A percentile compares a stretch with the other conserved stretches of the same genome.
phyloP scores from a whole-genome alignment of 2,888 invertebrate genomes.

The Panzeria rudis region DNA sequence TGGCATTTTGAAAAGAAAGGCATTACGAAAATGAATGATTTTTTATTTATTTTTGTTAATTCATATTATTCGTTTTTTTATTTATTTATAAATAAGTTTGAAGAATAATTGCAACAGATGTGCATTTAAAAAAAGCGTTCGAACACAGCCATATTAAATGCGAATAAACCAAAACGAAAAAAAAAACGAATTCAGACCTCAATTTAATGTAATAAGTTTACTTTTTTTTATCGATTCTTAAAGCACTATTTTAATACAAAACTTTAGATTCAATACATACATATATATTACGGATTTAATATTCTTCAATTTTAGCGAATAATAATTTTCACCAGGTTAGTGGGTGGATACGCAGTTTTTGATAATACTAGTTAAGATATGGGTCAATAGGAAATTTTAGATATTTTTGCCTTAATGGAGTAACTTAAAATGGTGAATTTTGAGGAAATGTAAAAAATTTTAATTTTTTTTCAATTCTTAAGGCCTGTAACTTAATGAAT shows the following conservation, averaged over 20 bases:
- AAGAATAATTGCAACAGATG: constrained; percentile 60
- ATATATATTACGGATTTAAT: neutral
- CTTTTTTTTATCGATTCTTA: neutral
- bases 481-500: too few relatives aligned
- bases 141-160: constrained; percentile 54
- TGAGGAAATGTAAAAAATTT: too few relatives aligned
- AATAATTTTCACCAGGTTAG: neutral
- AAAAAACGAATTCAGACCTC: constrained; percentile 14
- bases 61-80: neutral
- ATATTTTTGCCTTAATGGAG: too few relatives aligned
- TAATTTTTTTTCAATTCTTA: too few relatives aligned
- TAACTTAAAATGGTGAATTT: too few relatives aligned
- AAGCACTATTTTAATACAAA: neutral
- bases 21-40: constrained; percentile 35
- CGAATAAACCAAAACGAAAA: constrained; percentile 62
- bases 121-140: constrained; percentile 60
- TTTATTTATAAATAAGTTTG: constrained; percentile 20
- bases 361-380: too few relatives aligned
- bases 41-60: constrained; percentile 11
- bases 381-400: too few relatives aligned
- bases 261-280: neutral
- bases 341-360: neutral
- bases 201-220: neutral
- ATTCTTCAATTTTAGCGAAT: neutral
- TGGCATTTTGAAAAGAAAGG: constrained; percentile 53